A percentile compares a stretch with the other conserved stretches of the same genome.
Evolutionary conservation across 2,113 vertebrate genomes (phyloP).

Genomic region (Heteronetta atricapilla): DNA sequence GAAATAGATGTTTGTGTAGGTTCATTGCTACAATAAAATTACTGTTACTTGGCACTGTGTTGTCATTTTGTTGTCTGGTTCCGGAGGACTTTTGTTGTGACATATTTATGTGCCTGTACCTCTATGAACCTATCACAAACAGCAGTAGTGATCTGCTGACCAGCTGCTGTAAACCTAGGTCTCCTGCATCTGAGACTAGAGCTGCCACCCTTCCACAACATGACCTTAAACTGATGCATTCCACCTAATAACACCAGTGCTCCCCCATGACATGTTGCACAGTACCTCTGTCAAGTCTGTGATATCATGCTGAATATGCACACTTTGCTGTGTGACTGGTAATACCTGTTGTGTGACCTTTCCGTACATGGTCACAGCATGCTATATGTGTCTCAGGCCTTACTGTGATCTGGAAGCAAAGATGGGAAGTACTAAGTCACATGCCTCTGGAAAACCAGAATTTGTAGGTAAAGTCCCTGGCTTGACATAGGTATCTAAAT

Average conservation of each 20-base stretch:
- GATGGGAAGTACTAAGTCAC: neutral
- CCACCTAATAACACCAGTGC: neutral
- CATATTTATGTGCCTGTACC: fast-evolving
- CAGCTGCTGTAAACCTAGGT: neutral
- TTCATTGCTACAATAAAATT: neutral
- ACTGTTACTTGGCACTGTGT: neutral
- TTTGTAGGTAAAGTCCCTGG: neutral
- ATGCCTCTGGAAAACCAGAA: neutral
- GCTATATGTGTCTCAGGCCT: neutral
- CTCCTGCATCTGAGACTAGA: neutral
- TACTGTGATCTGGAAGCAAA: neutral
- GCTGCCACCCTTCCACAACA: neutral
- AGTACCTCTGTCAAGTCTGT: neutral
- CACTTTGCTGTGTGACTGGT: fast-evolving
- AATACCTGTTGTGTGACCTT: neutral
- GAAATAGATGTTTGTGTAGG: neutral
- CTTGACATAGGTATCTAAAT: neutral
- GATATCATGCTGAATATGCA: neutral
- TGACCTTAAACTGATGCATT: neutral
- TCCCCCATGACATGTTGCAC: fast-evolving
- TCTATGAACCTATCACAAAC: neutral
- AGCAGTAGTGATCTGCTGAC: neutral
- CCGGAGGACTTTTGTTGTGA: neutral
- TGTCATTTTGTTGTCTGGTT: neutral
- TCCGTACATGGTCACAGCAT: fast-evolving